Evolutionary conservation across 2,888 invertebrate species (phyloP).

Genomic region (Branchipolynoe longqiensis): DNA sequence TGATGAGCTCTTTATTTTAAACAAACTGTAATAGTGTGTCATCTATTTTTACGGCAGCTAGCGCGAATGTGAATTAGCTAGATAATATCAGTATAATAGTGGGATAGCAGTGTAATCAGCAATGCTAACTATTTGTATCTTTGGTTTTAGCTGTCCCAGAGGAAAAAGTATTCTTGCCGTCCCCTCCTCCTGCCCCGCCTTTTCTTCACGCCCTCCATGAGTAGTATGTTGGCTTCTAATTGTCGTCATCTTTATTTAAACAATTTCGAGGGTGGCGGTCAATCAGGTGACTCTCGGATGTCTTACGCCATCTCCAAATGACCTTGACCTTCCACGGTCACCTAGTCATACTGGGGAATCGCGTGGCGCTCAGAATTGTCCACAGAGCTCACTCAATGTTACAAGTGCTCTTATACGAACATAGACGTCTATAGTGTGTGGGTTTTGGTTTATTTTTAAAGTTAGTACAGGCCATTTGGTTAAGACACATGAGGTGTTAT

Average conservation of each 20-base stretch:
- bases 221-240: conserved; percentile 5
- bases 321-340: too few relatives aligned
- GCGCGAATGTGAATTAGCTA: too few relatives aligned
- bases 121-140: not conserved
- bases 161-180: not conserved
- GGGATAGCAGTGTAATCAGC: conserved; percentile 6
- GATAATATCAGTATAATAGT: not conserved
- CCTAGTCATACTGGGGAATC: too few relatives aligned
- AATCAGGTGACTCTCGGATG: not conserved
- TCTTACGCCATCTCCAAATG: too few relatives aligned
- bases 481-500: too few relatives aligned
- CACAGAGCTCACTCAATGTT: conserved; percentile 41
- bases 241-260: conserved; percentile 24
- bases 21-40: conserved; percentile 22
- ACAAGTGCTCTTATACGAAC: conserved; percentile 51
- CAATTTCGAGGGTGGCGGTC: not conserved
- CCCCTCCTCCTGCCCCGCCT: not conserved
- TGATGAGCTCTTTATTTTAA: conserved; percentile 26
- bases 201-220: not conserved
- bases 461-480: too few relatives aligned
- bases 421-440: conserved; percentile 40
- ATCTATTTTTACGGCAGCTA: conserved; percentile 26
- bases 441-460: too few relatives aligned
- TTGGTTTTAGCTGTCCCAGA: conserved; percentile 14
- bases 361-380: conserved; percentile 4